phyloP scores from a whole-genome alignment of 2,113 vertebrate genomes.

The Etheostoma cragini region DNA sequence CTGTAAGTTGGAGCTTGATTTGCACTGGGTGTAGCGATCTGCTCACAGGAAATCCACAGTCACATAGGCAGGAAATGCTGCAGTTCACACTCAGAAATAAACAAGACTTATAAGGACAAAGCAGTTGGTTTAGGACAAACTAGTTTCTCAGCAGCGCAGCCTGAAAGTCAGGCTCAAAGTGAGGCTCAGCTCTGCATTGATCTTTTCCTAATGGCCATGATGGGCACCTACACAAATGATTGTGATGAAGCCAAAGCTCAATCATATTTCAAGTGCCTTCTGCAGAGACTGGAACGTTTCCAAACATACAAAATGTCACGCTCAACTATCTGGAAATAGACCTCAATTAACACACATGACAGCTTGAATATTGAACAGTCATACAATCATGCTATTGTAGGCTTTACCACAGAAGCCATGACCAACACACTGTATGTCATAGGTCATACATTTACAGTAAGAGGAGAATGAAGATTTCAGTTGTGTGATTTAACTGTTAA shows the following conservation, averaged over 20 bases:
- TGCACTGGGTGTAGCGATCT: constrained; percentile 66
- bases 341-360: background rate
- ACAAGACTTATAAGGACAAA: constrained; percentile 46
- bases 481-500: background rate
- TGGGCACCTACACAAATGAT: background rate
- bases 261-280: background rate
- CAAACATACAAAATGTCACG: background rate
- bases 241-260: background rate
- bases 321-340: background rate
- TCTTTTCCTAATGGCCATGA: background rate
- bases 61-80: constrained; percentile 83
- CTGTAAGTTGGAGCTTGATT: constrained; percentile 39
- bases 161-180: background rate
- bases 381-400: background rate
- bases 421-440: background rate
- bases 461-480: background rate
- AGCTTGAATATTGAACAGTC: background rate
- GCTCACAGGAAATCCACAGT: constrained; percentile 81
- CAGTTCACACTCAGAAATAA: constrained; percentile 69
- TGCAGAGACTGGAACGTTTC: no score
- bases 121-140: background rate
- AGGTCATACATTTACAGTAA: background rate
- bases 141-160: background rate
- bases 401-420: background rate
- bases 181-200: background rate